These are phyloP conservation scores for Eupithecia abbreviata DNA, from an alignment of 2,888 invertebrate species.

Conservation along the genomic window DNA sequence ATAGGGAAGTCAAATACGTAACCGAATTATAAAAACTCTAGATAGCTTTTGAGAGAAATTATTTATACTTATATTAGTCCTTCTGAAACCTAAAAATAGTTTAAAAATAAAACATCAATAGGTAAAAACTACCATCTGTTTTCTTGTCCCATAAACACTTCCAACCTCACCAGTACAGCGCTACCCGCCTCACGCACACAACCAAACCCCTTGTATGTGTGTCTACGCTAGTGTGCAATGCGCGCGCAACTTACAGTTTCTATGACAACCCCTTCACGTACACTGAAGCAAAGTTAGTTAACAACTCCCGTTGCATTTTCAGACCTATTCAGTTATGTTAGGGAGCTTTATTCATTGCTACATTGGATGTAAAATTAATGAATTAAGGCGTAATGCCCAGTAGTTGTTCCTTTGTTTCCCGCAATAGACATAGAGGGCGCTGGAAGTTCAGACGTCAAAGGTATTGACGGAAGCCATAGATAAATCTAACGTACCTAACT, in stretches of 20 bases:
- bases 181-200: constrained; percentile 64
- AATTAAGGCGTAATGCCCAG: constrained; percentile 78
- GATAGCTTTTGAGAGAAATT: not conserved
- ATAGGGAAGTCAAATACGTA: not conserved
- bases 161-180: constrained; percentile 58
- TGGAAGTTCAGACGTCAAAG: constrained; percentile 35
- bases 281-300: constrained; percentile 67
- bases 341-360: constrained; percentile 17
- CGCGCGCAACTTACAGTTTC: constrained; percentile 82
- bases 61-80: no score
- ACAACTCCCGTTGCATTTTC: constrained; percentile 19
- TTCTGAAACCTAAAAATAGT: not conserved
- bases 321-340: constrained; percentile 5
- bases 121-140: not conserved
- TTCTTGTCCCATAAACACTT: constrained; percentile 35
- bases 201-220: constrained; percentile 56
- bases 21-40: not conserved
- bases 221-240: constrained; percentile 59
- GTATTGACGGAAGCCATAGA: constrained; percentile 27
- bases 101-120: not conserved
- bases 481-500: not conserved
- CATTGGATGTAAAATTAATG: constrained; percentile 75
- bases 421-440: constrained; percentile 56
- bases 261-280: constrained; percentile 82
- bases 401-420: constrained; percentile 72